Evolutionary conservation across 2,797 vertebrate genomes (phyloP), one percentile per base, ranked within the genome.

Genomic region (Sebastolobus alascanus): DNA sequence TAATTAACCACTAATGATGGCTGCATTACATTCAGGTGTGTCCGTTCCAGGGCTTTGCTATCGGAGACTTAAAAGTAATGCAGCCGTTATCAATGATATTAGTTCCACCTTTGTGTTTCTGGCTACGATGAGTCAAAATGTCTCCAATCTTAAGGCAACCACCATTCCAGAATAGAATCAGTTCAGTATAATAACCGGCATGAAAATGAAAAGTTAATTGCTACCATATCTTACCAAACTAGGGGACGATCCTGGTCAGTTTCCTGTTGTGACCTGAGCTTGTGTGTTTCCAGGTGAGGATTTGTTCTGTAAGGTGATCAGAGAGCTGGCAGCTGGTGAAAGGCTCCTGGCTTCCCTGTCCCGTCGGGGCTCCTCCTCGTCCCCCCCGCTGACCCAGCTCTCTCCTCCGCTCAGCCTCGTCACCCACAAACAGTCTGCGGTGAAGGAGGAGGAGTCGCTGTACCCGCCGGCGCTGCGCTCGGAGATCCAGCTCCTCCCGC

Each of bases 401-500:
- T 88, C 94, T 16, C 69, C 75, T 31, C 91, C 84, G 8, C 94
- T 78, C 80, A 91, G 92, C 87, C 88, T 91, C 0, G 64, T 89
- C 18, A 82, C 89, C 37, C 88, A 92, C 73, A 93, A 93, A 46
- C 93, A 90, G 52, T 88, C 90, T 1, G 16, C 58, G 0, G 89
- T 95, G 86, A 97, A 98, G 76, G 90, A 95, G 84, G 97, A 97
- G 85, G 97, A 97, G 63, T 69, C 94, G 0, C 33, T 87, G 0
- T 95, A 96, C 88, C 95, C 94, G 0, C 95, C 95, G 0, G 83
- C 94, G 0, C 71, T 95, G 38, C 96, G 84, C 87, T 89, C 97
- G 0, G 98, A 99, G 68, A 98, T 99, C 90, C 98, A 98, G 94
- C 97, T 99, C 35, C 97, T 99, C 77, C 98, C 98, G 0, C 98